Base-by-base conservation (phyloP, 2,797 vertebrate species). In the Microctenopoma steveboyesi region DNA sequence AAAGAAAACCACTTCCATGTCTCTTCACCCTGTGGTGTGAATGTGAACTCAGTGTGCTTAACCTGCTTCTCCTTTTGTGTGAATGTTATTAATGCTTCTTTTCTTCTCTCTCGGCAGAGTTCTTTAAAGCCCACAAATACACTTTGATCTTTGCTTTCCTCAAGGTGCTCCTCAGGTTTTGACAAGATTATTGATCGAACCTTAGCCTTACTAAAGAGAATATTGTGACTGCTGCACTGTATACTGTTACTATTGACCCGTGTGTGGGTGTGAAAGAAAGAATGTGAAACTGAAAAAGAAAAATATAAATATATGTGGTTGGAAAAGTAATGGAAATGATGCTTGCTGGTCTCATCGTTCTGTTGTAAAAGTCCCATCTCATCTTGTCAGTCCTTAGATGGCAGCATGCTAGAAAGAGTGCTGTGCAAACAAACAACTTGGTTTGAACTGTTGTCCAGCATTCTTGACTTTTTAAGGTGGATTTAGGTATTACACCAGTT, bases 181-280 rank as follows among this genome's bases (percentile, higher is more conserved):
- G 55, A 77, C 45, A 10, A 35, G 50, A 47, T 52, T 58, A 85
- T 80, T 64, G 69, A 83, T 83, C 46, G 61, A 52, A 48, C 43
- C 49, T 37, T 60, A 53, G 16, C n/a, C 60, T 61, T 63, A 28
- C 27, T 58, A 58, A 56, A 69, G 69, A 72, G 62, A 49, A 40
- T 49, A 54, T 49, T 69, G 42, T 52, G 43, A 72, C 33, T 18
- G 12, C 22, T 62, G 11, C 30, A 16, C 35, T 43, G n/a, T 69
- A 52, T 30, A 50, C n/a, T 8, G 48, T 54, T 47, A 25, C 55
- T 43, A 62, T 47, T 59, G 79, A 74, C 39, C 12, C 2, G 9
- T 53, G 45, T 53, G 28, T 53, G 22, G 49, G 18, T 49, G 16
- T 35, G 33, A 11, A 52, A n/a, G 27, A 58, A 5, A 9, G 27